Percentiles rank a stretch among this genome's conserved stretches.
These are phyloP conservation scores for Deilephila elpenor DNA, from an alignment of 2,888 invertebrate species.

Conservation along the genomic window DNA sequence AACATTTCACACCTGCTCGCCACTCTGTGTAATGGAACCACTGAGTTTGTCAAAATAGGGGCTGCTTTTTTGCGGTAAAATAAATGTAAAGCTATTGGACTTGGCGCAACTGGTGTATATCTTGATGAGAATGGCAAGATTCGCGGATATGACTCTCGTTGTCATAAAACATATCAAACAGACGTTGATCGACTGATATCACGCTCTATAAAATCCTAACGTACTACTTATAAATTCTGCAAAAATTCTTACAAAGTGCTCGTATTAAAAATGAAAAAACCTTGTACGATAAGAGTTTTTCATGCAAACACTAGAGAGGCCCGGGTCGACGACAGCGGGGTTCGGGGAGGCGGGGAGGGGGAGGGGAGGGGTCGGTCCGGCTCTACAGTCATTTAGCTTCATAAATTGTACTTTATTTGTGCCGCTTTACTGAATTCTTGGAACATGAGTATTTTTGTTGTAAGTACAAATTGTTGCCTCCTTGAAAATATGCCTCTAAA, in stretches of 20 bases:
- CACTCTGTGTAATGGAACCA: not conserved
- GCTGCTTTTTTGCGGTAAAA: not conserved
- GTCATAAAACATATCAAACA: no score
- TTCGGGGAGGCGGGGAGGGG: not conserved
- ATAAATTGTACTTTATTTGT: not conserved
- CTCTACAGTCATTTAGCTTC: not conserved
- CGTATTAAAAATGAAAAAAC: not conserved
- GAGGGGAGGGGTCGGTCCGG: not conserved
- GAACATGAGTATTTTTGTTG: not conserved
- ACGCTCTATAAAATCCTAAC: no score
- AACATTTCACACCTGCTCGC: not conserved
- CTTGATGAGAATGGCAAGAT: no score
- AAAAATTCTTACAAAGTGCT: no score
- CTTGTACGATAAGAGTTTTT: not conserved
- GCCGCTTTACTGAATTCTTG: not conserved
- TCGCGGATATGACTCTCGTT: no score
- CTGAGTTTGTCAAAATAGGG: not conserved
- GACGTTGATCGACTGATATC: no score
- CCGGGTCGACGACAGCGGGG: not conserved
- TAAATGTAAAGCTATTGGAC: not conserved
- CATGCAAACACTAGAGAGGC: not conserved
- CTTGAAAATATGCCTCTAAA: not conserved
- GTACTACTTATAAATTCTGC: no score
- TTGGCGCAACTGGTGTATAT: no score
- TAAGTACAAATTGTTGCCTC: not conserved